Conservation (phyloP, 2,888 invertebrate species). For the Eutolmus rufibarbis region DNA sequence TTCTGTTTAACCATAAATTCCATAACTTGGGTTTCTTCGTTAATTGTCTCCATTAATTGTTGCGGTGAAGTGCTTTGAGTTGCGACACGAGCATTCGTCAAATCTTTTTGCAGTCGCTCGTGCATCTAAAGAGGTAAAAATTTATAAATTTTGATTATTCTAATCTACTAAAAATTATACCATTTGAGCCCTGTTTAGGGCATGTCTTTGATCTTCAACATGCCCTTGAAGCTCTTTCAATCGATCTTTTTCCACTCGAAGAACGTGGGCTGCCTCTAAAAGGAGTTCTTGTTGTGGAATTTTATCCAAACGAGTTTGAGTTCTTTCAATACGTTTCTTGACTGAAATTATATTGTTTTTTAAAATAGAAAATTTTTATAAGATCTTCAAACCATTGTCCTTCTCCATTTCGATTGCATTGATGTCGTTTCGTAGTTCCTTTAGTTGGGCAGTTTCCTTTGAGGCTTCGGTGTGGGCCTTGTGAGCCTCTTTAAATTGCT, state of each 20-base stretch:
- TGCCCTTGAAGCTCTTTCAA: slow-evolving; percentile 50
- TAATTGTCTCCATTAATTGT: slow-evolving; percentile 48
- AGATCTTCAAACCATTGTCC: slow-evolving; percentile 69
- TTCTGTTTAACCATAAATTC: slow-evolving; percentile 80
- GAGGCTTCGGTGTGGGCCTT: slow-evolving; percentile 72
- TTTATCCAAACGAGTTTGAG: slow-evolving; percentile 50
- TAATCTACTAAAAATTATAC: not conserved
- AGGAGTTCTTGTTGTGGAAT: slow-evolving; percentile 50
- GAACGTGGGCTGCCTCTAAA: slow-evolving; percentile 49
- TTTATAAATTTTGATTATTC: not conserved
- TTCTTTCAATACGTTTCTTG: slow-evolving; percentile 50
- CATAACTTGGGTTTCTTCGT: slow-evolving; percentile 64
- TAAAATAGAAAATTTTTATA: not conserved
- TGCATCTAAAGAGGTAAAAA: slow-evolving; percentile 34
- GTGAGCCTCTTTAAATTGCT: slow-evolving; percentile 82
- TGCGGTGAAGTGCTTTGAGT: slow-evolving; percentile 49
- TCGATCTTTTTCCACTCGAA: slow-evolving; percentile 50
- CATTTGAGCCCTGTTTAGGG: slow-evolving; percentile 46
- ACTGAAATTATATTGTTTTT: slow-evolving; percentile 42
- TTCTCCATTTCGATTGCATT: slow-evolving; percentile 87
- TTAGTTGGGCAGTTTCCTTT: slow-evolving; percentile 70
- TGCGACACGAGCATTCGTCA: slow-evolving; percentile 46
- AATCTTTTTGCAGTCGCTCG: slow-evolving; percentile 49
- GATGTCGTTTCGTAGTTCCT: slow-evolving; percentile 84
- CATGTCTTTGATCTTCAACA: slow-evolving; percentile 49